These are phyloP conservation scores for Sebastes diploproa DNA, from an alignment of 2,797 vertebrate species.

Conservation along the genomic window DNA sequence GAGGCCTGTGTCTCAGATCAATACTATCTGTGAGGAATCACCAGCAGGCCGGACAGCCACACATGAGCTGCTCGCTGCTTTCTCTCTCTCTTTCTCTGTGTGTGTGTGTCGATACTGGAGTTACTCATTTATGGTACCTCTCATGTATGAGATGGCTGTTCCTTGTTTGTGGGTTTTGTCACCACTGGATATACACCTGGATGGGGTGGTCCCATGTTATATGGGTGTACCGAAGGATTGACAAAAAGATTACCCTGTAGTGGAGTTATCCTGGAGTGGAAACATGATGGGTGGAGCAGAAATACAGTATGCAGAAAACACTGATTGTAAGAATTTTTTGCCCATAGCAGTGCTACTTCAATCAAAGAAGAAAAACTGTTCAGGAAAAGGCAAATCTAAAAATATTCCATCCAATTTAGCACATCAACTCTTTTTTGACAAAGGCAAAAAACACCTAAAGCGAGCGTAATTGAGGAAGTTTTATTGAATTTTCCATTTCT, in stretches of 20 bases:
- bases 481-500: accelerated
- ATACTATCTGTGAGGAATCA: slow-evolving; percentile 83
- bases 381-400: not conserved
- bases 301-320: not conserved
- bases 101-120: slow-evolving; percentile 18
- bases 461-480: too few relatives aligned
- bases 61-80: slow-evolving; percentile 57
- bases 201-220: not conserved
- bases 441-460: accelerated
- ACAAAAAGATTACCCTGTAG: not conserved
- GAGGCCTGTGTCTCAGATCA: slow-evolving; percentile 73
- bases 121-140: slow-evolving; percentile 26
- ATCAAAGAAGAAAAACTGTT: not conserved
- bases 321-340: accelerated
- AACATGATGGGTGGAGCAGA: not conserved
- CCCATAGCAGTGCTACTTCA: not conserved
- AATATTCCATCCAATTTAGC: not conserved
- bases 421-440: too few relatives aligned
- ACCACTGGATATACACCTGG: not conserved
- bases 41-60: slow-evolving; percentile 63
- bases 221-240: not conserved
- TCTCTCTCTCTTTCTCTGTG: not conserved
- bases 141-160: slow-evolving; percentile 8
- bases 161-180: slow-evolving; percentile 39
- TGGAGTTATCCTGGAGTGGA: not conserved